These are phyloP conservation scores for Hydrochoerus hydrochaeris DNA, from an alignment of 2,113 vertebrate genomes.

Conservation along the genomic window DNA sequence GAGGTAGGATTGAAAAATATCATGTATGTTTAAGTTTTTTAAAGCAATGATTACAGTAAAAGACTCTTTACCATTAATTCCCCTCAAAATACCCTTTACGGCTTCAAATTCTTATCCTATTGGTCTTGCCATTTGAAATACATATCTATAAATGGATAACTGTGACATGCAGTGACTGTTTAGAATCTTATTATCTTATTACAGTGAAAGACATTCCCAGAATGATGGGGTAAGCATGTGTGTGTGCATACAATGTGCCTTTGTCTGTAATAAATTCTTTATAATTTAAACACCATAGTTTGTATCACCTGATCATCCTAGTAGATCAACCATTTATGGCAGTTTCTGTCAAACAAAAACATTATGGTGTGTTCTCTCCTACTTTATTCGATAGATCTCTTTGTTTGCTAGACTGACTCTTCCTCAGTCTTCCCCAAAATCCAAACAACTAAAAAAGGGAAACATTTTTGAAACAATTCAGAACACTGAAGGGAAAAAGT, in stretches of 20 bases:
- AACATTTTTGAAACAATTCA: not conserved
- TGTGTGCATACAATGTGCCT: not conserved
- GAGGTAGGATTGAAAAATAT: not conserved
- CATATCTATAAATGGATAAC: not conserved
- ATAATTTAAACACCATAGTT: not conserved
- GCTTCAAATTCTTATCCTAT: not conserved
- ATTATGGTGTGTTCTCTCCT: not conserved
- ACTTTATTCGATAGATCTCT: no score
- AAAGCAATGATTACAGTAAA: not conserved
- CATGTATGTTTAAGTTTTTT: not conserved
- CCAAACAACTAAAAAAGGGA: not conserved
- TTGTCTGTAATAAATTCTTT: not conserved
- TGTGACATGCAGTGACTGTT: not conserved
- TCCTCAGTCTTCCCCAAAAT: not conserved
- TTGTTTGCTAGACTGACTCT: not conserved
- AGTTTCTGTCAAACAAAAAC: not conserved
- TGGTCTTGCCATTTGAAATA: not conserved
- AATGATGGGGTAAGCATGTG: not conserved
- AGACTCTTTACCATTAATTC: not conserved
- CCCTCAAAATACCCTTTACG: not conserved
- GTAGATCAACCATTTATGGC: not conserved
- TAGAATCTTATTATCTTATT: not conserved
- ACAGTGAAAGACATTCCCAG: not conserved
- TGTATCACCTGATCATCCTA: not conserved
- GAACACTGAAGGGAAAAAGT: not conserved